Base-by-base conservation (phyloP, 2,113 vertebrate species). In the Cyprinodon variegatus region DNA sequence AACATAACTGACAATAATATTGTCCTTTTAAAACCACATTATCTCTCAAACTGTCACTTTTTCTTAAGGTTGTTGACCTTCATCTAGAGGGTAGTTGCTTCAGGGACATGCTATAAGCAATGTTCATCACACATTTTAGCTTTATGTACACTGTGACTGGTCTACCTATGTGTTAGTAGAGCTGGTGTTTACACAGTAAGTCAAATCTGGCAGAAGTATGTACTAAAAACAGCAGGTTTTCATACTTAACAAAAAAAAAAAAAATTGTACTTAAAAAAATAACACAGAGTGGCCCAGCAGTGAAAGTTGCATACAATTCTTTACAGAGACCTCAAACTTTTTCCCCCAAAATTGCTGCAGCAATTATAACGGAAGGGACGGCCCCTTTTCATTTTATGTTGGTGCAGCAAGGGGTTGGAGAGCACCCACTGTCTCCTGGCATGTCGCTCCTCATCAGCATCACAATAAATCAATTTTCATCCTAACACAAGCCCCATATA, bases 401-500 rank as follows among this genome's bases (percentile, higher is more conserved):
- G 86, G 88, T 41, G 88, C 88, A 86, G 90, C 83, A 82, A 87
- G 72, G 86, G 86, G 89, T 90, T 80, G 83, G 81, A 87, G 89
- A 92, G 89, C 88, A 70, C 89, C 86, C 84, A 87, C 83, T 89
- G 83, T 92, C 93, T 91, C 86, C 84, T 86, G 86, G 91, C 93
- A 91, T 69, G 91, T 89, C 85, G 86, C 90, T 93, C 71, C 91
- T 94, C 94, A 94, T 94, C 93, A 94, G 88, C 29, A 63, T 86
- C 12, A 90, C 88, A 94, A 94, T 93, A 94, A 94, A 94, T 95
- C 94, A 94, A 94, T 94, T 94, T 94, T 91, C 91, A 94, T 93
- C 90, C 83, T 83, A 79, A 69, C 91, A 83, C 78, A 60, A 83
- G 77, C 87, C 74, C 67, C 74, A 66, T 68, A 62, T 72, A 76